Percentiles rank a stretch among this genome's conserved stretches.
Evolutionary conservation across 2,888 invertebrate species (phyloP).

Genomic region (Drosophila aldrichi): DNA sequence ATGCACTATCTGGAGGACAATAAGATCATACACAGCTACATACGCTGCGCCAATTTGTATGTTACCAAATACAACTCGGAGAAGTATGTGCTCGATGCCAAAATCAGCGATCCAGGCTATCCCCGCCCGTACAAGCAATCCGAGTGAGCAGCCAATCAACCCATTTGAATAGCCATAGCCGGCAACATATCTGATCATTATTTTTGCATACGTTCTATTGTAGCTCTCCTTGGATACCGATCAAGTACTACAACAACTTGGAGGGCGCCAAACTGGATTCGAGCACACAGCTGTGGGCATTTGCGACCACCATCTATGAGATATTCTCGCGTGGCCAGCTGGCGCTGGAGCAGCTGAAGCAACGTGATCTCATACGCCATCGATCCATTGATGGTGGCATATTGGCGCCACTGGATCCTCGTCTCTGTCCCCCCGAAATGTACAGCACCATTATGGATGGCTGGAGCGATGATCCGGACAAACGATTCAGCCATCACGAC

Average conservation of each 20-base stretch:
- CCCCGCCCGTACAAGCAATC: constrained; percentile 86
- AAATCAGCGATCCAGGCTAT: constrained; percentile 93
- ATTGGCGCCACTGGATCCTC: constrained; percentile 89
- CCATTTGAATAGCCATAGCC: background rate
- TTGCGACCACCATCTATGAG: constrained; percentile 96
- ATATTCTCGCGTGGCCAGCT: constrained; percentile 92
- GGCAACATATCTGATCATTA: background rate
- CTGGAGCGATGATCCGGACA: constrained; percentile 91
- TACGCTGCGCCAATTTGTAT: constrained; percentile 92
- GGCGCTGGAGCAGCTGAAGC: constrained; percentile 82
- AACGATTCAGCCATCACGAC: constrained; percentile 92
- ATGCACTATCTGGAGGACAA: constrained; percentile 95
- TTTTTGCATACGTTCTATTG: background rate
- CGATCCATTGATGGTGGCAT: constrained; percentile 86
- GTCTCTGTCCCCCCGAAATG: constrained; percentile 91
- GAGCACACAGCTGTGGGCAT: constrained; percentile 95
- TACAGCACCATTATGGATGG: constrained; percentile 91
- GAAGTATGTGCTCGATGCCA: constrained; percentile 89
- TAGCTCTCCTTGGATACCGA: constrained; percentile 96
- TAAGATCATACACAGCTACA: constrained; percentile 92
- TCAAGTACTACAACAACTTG: constrained; percentile 91
- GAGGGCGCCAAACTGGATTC: constrained; percentile 88
- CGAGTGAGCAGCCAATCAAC: constrained; percentile 49
- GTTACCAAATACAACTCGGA: constrained; percentile 90
- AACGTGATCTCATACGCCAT: constrained; percentile 65